A percentile compares a stretch with the other conserved stretches of the same genome.
These are phyloP conservation scores for Cryptocheilus praepositus DNA, from an alignment of 2,888 invertebrate species.

Conservation along the genomic window DNA sequence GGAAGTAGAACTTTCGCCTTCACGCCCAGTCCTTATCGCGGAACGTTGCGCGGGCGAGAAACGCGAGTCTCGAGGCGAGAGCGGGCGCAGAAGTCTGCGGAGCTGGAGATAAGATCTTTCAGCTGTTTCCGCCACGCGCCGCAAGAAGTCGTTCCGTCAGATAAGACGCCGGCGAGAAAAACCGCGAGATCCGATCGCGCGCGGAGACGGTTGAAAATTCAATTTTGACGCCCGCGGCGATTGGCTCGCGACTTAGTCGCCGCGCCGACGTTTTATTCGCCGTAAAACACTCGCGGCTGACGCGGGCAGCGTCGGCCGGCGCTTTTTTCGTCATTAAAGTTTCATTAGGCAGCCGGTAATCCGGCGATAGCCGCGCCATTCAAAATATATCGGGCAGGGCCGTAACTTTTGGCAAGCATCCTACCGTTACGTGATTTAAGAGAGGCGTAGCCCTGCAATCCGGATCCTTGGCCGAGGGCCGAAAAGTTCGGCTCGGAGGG, in stretches of 20 bases:
- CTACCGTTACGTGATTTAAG: constrained; percentile 37
- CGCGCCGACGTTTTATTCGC: background rate
- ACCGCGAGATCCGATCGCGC: constrained; percentile 1
- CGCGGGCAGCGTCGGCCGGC: no score
- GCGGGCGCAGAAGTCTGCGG: constrained; percentile 1
- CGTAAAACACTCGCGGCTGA: no score
- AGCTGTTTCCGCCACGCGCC: constrained; percentile 6
- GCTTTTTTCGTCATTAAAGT: background rate
- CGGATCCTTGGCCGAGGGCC: constrained; percentile 25
- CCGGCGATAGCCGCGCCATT: constrained; percentile 5
- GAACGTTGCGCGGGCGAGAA: no score
- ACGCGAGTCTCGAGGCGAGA: no score
- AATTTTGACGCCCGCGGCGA: background rate
- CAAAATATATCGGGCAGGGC: constrained; percentile 10
- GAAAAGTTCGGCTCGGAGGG: constrained; percentile 10
- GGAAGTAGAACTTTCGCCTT: no score
- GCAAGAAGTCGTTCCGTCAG: constrained; percentile 2
- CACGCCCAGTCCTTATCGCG: no score
- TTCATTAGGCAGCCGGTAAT: constrained; percentile 6
- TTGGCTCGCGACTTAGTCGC: background rate
- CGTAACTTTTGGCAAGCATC: constrained; percentile 10
- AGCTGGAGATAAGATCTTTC: background rate
- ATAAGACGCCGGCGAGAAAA: constrained; percentile 1
- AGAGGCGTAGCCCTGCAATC: constrained; percentile 22
- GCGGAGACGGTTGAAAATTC: constrained; percentile 4